Percentiles rank a stretch among this genome's conserved stretches.
phyloP scores from a whole-genome alignment of 2,113 vertebrate species.

The Genyomyrus donnyi region DNA sequence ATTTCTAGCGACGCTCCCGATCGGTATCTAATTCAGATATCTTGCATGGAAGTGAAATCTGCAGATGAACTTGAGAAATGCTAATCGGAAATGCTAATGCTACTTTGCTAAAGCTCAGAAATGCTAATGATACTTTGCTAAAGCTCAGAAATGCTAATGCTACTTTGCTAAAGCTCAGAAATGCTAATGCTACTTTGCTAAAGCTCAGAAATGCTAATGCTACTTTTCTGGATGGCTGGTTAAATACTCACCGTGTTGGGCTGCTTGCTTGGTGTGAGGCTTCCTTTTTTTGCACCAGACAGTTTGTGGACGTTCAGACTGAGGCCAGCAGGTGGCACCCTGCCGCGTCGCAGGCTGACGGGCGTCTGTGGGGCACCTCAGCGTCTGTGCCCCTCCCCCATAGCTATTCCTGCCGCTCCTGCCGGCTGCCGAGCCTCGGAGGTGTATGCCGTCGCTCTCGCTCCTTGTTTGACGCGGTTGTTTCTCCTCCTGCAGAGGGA shows the following conservation, averaged over 20 bases:
- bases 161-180: not conserved
- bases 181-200: not conserved
- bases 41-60: not conserved
- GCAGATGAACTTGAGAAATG: not conserved
- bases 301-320: not conserved
- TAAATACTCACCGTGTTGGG: not conserved
- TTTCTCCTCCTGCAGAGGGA: conserved; percentile 68
- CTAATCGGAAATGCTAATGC: not conserved
- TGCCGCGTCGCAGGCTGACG: not conserved
- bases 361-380: not conserved
- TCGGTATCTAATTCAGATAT: not conserved
- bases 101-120: not conserved
- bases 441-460: not conserved
- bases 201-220: not conserved
- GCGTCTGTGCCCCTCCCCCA: not conserved
- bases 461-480: not conserved
- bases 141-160: not conserved
- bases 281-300: not conserved
- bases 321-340: not conserved
- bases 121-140: not conserved
- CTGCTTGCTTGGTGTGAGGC: not conserved
- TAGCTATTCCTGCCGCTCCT: not conserved
- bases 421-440: not conserved
- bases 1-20: not conserved
- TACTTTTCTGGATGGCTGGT: not conserved